Evolutionary conservation across 2,797 vertebrate genomes (phyloP), one percentile per base, ranked within the genome.

Genomic region (Phrynocephalus vlangalii): DNA sequence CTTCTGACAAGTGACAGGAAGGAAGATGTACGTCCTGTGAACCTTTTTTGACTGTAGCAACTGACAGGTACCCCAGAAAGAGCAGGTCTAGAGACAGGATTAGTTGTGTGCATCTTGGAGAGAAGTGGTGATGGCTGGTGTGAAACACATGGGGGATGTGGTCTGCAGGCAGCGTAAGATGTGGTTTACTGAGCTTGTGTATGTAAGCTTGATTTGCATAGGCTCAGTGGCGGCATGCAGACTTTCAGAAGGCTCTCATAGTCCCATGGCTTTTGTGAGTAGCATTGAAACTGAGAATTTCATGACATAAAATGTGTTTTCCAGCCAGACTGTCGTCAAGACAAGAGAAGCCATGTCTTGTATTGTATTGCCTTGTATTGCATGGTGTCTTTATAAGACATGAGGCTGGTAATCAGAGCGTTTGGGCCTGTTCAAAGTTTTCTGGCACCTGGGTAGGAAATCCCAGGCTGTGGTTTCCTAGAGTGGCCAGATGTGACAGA

Each of bases 121-220:
- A 15, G 38, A 82, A 26, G 11, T 50, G 50, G n/a, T 56, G 10
- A 60, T 66, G 30, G 52, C 79, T 33, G 44, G 4, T 77, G 72
- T 28, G 71, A 87, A 87, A 33, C 38, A 76, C 10, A 33, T 20
- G 28, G n/a, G 28, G 79, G 80, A 82, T 82, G 86, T 76, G 72
- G 80, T 18, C 1, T 24, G 38, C 44, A 18, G 28, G 22, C 3
- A 33, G 15, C 8, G 22, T 67, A 66, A 82, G 38, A 68, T 68
- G 48, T 77, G 71, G 72, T 82, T 82, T 82, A 71, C 86, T 77
- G n/a, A 68, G 44, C 28, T 38, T 20, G 60, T 15, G 70, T 44
- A 67, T 16, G 44, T 52, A n/a, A 52, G 52, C 30, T 22, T 60
- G 7, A 60, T 60, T 80, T 86, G 85, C n/a, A 28, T 71, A 11